Percentiles rank a stretch among this genome's conserved stretches.
Evolutionary conservation across 2,888 invertebrate genomes (phyloP).

Genomic region (Morpho helenor): DNA sequence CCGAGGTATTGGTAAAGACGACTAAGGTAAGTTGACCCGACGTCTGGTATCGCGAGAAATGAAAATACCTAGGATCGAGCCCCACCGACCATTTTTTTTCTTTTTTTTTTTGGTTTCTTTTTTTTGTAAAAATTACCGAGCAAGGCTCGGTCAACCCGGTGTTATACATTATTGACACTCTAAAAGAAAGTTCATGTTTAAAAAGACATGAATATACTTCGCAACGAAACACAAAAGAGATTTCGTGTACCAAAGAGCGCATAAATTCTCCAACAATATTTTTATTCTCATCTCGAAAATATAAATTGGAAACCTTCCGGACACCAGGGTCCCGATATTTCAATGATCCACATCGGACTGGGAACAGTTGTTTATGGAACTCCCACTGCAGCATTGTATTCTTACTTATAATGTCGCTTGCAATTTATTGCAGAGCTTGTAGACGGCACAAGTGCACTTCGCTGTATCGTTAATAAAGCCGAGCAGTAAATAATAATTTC

Average conservation of each 20-base stretch:
- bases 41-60: too few relatives aligned
- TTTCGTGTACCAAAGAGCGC: background rate
- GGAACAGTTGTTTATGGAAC: background rate
- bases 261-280: background rate
- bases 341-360: constrained; percentile 11
- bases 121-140: too few relatives aligned
- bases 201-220: too few relatives aligned
- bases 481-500: background rate
- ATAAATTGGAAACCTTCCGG: constrained; percentile 8
- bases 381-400: background rate
- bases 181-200: too few relatives aligned
- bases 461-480: constrained; percentile 20
- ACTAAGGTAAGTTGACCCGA: too few relatives aligned
- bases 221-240: too few relatives aligned
- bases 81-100: too few relatives aligned
- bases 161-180: too few relatives aligned
- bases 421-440: constrained; percentile 21
- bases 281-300: background rate
- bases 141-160: too few relatives aligned
- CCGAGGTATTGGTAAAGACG: too few relatives aligned
- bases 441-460: constrained; percentile 24
- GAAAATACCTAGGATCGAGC: too few relatives aligned
- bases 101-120: too few relatives aligned
- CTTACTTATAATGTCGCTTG: background rate
- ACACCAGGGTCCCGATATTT: constrained; percentile 7